Percentiles rank a stretch among this genome's conserved stretches.
Evolutionary conservation across 2,797 vertebrate species (phyloP).

Genomic region (Spatula clypeata): DNA sequence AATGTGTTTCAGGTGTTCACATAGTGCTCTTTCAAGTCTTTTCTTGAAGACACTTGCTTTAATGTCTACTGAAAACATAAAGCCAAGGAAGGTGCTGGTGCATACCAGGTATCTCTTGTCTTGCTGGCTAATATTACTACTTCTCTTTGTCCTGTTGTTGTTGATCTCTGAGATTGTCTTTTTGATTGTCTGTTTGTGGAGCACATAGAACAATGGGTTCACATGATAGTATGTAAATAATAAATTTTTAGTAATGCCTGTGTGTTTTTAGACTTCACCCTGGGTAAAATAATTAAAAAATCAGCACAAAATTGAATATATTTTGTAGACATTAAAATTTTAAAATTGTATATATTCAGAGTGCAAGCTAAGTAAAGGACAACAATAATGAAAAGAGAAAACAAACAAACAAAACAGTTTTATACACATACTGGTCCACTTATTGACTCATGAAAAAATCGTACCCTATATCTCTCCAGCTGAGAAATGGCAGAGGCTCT

Average conservation of each 20-base stretch:
- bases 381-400: not conserved
- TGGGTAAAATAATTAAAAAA: not conserved
- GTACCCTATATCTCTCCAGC: slow-evolving; percentile 7
- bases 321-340: not conserved
- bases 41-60: not conserved
- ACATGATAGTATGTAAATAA: not conserved
- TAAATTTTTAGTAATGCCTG: not conserved
- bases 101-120: not conserved
- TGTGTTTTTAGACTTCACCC: not conserved
- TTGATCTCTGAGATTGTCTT: not conserved
- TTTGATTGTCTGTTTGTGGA: not conserved
- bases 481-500: slow-evolving; percentile 36
- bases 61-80: not conserved
- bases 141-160: not conserved
- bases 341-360: not conserved
- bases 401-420: not conserved
- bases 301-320: not conserved
- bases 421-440: slow-evolving; percentile 26
- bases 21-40: not conserved
- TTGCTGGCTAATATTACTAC: not conserved
- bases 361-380: not conserved
- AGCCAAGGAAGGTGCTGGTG: not conserved
- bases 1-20: not conserved
- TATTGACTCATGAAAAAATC: slow-evolving; percentile 49
- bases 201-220: not conserved